Evolutionary conservation across 2,797 vertebrate genomes (phyloP), one percentile per base, ranked within the genome.

Genomic region (Pantherophis vulpinus): DNA sequence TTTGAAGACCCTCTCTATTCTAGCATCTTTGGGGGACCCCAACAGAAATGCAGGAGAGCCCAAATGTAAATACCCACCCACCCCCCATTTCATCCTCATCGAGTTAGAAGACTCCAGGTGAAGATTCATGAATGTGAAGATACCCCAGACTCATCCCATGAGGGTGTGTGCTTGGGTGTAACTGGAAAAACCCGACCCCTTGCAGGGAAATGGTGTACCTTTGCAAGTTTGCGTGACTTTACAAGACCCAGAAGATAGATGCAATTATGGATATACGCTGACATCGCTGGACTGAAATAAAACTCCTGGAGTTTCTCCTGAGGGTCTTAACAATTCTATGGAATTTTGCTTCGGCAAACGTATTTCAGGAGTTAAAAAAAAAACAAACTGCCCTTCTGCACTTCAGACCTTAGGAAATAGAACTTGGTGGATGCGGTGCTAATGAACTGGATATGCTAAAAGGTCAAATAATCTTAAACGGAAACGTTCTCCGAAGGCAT

Each of bases 401-500:
- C 89, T 88, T 86, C 25, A 1, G 74, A 2, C 6, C 13, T 2
- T 83, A 13, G 42, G 63, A 95, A 91, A 0, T 47, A 79, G 83
- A 86, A 93, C 91, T 14, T 37, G 55, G 23, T 8, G 23, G 5
- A 16, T 83, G 61, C 27, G 6, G 55, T 11, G 9, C 14, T 16
- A 42, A 94, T 14, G 60, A 94, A 56, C 37, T 47, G 20, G 74
- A 83, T 25, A 11, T 83, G 55, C 56, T 27, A 88, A 90, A n/a
- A 74, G 83, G 51, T 86, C 86, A 74, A 10, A 92, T n/a, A 55
- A 29, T 20, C 90, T 90, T 87, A 54, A 83, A 61, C n/a, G 59
- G 51, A 20, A 89, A 90, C 90, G 1, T 94, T 92, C n/a, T 91
- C 87, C 42, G 74, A 86, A 90, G 74, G 88, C 47, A 91, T 61